Conservation (phyloP, 2,113 vertebrate species). For the Cryptotis parvus region DNA sequence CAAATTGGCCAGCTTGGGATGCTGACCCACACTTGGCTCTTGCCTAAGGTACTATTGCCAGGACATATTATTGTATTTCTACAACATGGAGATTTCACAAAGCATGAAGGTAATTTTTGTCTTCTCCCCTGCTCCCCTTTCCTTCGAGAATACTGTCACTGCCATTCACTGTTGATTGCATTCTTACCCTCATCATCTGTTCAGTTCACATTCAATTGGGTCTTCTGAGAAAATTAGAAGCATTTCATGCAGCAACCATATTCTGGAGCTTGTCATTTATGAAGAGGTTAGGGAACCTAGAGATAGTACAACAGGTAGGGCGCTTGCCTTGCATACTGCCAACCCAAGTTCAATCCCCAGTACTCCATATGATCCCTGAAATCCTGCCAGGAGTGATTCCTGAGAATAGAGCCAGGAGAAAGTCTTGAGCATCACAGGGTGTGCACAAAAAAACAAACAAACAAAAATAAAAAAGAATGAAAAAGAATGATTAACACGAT, state of each 20-base stretch:
- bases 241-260: slow-evolving; percentile 33
- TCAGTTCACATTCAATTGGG: slow-evolving; percentile 66
- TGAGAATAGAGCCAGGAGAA: too few species aligned
- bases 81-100: slow-evolving; percentile 40
- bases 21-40: slow-evolving; percentile 61
- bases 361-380: too few species aligned
- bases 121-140: background rate
- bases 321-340: too few species aligned
- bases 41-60: slow-evolving; percentile 38
- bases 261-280: slow-evolving; percentile 17
- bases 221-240: slow-evolving; percentile 57
- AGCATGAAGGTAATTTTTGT: background rate
- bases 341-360: too few species aligned
- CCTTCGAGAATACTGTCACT: background rate
- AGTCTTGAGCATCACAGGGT: too few species aligned
- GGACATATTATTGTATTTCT: slow-evolving; percentile 34
- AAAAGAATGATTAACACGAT: too few species aligned
- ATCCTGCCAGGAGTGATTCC: too few species aligned
- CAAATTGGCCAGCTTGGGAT: slow-evolving; percentile 64
- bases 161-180: slow-evolving; percentile 6
- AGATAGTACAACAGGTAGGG: background rate
- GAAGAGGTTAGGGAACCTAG: slow-evolving; percentile 11
- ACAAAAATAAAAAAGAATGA: background rate
- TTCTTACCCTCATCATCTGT: slow-evolving; percentile 41
- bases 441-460: too few species aligned